phyloP scores from a whole-genome alignment of 1,140 invertebrate species.

The Octopus bimaculoides region DNA sequence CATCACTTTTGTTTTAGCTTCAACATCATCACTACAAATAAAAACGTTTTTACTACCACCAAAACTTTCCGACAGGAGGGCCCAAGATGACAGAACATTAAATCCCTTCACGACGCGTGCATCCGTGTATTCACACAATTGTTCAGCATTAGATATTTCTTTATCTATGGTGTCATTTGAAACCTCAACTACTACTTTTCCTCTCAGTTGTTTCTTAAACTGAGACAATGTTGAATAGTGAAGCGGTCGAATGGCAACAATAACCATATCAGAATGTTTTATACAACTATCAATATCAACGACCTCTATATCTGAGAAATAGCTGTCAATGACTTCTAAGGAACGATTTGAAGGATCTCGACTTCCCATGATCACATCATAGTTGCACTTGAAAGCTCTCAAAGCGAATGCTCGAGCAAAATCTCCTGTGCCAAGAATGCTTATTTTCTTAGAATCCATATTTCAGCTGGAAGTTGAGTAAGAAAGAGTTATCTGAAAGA shows the following conservation, averaged over 20 bases:
- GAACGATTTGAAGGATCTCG: conserved; percentile 35
- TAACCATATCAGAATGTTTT: conserved; percentile 19
- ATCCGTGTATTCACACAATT: conserved; percentile 30
- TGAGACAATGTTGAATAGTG: conserved; percentile 33
- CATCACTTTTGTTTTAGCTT: conserved; percentile 31
- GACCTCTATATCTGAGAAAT: conserved; percentile 37
- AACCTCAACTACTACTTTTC: conserved; percentile 48
- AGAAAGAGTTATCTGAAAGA: too few relatives aligned
- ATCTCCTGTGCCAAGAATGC: conserved; percentile 51
- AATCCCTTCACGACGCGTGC: conserved; percentile 49
- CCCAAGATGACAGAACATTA: conserved; percentile 51
- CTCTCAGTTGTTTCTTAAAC: conserved; percentile 24
- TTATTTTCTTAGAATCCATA: conserved; percentile 22
- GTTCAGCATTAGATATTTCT: conserved; percentile 42
- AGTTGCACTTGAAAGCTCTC: conserved; percentile 40
- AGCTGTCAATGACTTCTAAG: conserved; percentile 32
- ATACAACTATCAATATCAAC: conserved; percentile 7
- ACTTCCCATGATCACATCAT: conserved; percentile 50
- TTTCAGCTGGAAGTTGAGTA: not conserved
- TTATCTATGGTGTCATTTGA: conserved; percentile 38
- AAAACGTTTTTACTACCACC: conserved; percentile 38
- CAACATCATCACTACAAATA: conserved; percentile 37
- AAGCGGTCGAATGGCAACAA: conserved; percentile 45
- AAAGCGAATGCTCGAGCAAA: conserved; percentile 47
- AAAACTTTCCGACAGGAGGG: conserved; percentile 39